These are phyloP conservation scores for Teleiodes luculella DNA, from an alignment of 2,888 invertebrate species.

Conservation along the genomic window DNA sequence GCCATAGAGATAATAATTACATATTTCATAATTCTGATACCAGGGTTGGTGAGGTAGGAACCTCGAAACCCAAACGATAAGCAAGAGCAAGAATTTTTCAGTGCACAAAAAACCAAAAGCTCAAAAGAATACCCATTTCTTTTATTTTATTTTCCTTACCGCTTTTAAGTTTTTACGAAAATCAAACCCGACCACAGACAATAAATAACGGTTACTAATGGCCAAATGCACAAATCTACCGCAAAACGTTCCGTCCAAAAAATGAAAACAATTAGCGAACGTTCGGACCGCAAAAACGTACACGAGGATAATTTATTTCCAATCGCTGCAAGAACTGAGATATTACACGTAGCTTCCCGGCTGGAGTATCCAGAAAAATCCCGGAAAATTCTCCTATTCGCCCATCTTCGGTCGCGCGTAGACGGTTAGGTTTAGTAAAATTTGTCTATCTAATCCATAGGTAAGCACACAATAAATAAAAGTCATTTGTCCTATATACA, in stretches of 20 bases:
- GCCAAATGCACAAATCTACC: constrained; percentile 17
- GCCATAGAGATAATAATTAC: too few species aligned
- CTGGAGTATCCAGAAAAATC: constrained; percentile 34
- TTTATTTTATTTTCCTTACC: neutral
- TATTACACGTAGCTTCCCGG: constrained; percentile 44
- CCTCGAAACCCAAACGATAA: too few species aligned
- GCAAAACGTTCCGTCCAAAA: constrained; percentile 35
- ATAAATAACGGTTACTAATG: constrained; percentile 16
- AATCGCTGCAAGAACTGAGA: constrained; percentile 46
- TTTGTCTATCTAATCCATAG: neutral
- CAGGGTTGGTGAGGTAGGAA: too few species aligned
- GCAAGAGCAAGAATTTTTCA: too few species aligned
- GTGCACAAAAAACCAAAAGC: too few species aligned
- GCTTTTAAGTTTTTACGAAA: neutral
- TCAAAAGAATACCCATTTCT: too few species aligned
- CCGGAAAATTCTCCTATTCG: constrained; percentile 29
- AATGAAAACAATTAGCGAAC: constrained; percentile 57
- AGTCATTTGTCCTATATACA: too few species aligned
- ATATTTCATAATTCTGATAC: too few species aligned
- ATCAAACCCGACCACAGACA: constrained; percentile 2
- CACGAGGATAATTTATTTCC: constrained; percentile 58
- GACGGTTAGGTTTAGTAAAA: neutral
- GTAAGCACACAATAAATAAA: too few species aligned
- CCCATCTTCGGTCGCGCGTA: neutral
- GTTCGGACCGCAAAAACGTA: constrained; percentile 42